Evolutionary conservation across 53 echinoderm and acorn worm species (phyloP), one percentile per base, ranked within the genome.

Genomic region (Holothuria leucospilota): DNA sequence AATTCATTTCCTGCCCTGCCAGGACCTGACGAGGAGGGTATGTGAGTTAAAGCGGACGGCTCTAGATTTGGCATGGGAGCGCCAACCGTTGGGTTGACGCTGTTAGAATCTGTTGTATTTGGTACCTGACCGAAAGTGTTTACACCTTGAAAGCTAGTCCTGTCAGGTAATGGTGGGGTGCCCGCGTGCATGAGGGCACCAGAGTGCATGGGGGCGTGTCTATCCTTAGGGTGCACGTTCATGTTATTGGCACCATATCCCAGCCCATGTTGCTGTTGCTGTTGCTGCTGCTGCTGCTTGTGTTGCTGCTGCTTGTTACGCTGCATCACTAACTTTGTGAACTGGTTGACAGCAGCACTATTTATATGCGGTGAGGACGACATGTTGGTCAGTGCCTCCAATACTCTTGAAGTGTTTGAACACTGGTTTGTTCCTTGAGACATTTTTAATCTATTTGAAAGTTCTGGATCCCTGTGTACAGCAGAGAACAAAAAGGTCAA

Each of bases 11-110:
- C 61, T 9, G 46, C 68, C 83, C 51, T 59, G 58, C 46, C 40
- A 60, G 90, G 83, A 21, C 68, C 77, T 2, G 87, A 85, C 20
- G 92, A 89, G 14, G 92, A 89, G 8, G 92, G 89, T 24, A 92
- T 82, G 82, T 89, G 86, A 41, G 89, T 81, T 27, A 89, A 78
- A n/a, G 90, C 78, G 64, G 84, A 85, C 58, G 83, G 64, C 59
- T 93, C 93, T 77, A 90, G 60, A 25, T 87, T 77, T 29, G 86
- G 93, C 85, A 88, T 88, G 51, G 84, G 56, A 20, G 80, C 59
- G 80, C 28, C 61, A 27, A 27, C 67, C 6, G 12, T 6, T 8
- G 67, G 67, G 28, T 27, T 30, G 28, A 67, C 67, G 38, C 51
- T 26, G 29, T 61, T 61, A 51, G 77, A 26, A 20, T 75, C 52